phyloP scores from a whole-genome alignment of 2,888 invertebrate species.

The Carcina quercana region DNA sequence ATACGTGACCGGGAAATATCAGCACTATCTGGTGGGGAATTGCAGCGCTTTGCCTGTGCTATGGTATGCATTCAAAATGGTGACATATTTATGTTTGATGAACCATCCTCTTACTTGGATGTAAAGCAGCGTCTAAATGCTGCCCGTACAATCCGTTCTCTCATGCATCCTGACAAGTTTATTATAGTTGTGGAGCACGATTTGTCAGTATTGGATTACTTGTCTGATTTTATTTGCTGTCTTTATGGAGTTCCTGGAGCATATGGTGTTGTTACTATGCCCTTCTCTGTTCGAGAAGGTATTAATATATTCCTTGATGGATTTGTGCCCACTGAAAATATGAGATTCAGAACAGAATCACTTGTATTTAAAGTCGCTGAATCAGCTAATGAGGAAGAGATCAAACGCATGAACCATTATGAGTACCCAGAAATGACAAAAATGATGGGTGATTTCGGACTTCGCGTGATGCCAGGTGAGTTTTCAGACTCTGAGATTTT shows the following conservation, averaged over 20 bases:
- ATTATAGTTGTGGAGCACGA: slow-evolving; percentile 99
- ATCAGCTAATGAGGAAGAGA: slow-evolving; percentile 96
- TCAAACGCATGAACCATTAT: slow-evolving; percentile 97
- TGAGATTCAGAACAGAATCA: slow-evolving; percentile 97
- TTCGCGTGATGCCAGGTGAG: slow-evolving; percentile 90
- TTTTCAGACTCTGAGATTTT: slow-evolving; percentile 99
- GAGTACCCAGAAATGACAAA: slow-evolving; percentile 96
- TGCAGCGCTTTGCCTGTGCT: slow-evolving; percentile 98
- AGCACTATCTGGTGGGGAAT: slow-evolving; percentile 97
- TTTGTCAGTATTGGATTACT: slow-evolving; percentile 97
- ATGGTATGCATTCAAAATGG: slow-evolving; percentile 99
- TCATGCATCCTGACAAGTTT: slow-evolving; percentile 95
- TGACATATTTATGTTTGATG: slow-evolving; percentile 99
- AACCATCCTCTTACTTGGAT: slow-evolving; percentile 98
- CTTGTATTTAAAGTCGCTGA: slow-evolving; percentile 99
- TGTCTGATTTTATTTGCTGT: slow-evolving; percentile 99
- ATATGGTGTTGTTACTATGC: slow-evolving; percentile 99
- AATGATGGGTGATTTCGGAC: slow-evolving; percentile 84
- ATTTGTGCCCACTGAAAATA: slow-evolving; percentile 99
- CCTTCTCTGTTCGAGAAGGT: slow-evolving; percentile 99
- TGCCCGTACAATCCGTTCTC: slow-evolving; percentile 93
- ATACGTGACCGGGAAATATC: slow-evolving; percentile 93
- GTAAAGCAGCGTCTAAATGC: slow-evolving; percentile 99
- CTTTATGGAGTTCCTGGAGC: slow-evolving; percentile 98
- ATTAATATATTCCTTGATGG: slow-evolving; percentile 99